These are phyloP conservation scores for Hesperia comma DNA, from an alignment of 2,888 invertebrate genomes.

Conservation along the genomic window DNA sequence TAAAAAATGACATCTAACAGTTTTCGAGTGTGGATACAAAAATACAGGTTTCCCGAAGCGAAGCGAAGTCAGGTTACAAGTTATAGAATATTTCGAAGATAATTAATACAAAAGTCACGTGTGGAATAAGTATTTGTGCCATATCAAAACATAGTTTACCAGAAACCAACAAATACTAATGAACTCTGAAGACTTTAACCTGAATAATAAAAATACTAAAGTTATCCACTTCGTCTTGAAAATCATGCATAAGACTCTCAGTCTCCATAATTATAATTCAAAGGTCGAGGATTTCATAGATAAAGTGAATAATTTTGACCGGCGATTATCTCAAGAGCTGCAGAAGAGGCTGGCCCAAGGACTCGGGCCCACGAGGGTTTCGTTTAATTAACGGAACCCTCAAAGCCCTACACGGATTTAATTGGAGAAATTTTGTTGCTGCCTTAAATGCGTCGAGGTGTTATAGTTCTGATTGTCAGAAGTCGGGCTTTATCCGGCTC, in stretches of 20 bases:
- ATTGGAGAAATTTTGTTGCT: constrained; percentile 59
- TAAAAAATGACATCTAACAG: no score
- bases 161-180: no score
- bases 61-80: no score
- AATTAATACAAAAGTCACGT: no score
- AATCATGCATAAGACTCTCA: constrained; percentile 7
- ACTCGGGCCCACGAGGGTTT: constrained; percentile 52
- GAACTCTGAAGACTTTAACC: background rate
- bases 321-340: constrained; percentile 70
- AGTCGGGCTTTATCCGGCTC: constrained; percentile 27
- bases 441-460: constrained; percentile 41
- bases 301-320: constrained; percentile 73
- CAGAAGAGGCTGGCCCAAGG: constrained; percentile 51
- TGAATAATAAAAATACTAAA: background rate
- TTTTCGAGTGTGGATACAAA: no score
- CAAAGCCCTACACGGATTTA: constrained; percentile 54
- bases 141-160: no score
- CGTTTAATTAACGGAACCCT: constrained; percentile 72
- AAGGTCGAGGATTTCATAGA: constrained; percentile 28
- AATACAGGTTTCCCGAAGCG: no score
- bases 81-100: no score
- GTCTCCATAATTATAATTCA: constrained; percentile 23
- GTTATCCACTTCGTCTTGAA: background rate
- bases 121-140: no score
- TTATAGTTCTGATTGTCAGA: constrained; percentile 39